Percentiles rank a stretch among this genome's conserved stretches.
Conservation (phyloP, 2,888 invertebrate genomes). For the Apotomis betuletana region DNA sequence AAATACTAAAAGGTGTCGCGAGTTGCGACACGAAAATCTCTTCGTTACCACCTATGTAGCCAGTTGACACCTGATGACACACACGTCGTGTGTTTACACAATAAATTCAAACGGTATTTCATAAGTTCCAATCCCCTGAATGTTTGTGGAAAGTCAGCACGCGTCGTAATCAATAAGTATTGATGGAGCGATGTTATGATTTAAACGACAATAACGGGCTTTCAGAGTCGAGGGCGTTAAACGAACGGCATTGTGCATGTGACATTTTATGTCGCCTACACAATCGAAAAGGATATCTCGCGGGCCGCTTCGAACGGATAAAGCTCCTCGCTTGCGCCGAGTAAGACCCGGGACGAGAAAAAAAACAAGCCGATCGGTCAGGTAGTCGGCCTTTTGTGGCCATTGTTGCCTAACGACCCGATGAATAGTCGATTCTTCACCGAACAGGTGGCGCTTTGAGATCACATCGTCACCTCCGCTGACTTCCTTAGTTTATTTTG, state of each 20-base stretch:
- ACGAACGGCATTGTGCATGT: constrained; percentile 68
- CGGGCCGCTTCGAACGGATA: constrained; percentile 55
- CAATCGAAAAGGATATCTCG: constrained; percentile 66
- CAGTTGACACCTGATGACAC: constrained; percentile 56
- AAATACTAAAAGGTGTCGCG: constrained; percentile 55
- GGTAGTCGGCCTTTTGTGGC: constrained; percentile 67
- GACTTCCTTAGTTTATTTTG: constrained; percentile 62
- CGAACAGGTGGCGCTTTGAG: constrained; percentile 69
- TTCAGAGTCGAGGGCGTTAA: constrained; percentile 58
- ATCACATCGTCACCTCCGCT: constrained; percentile 52
- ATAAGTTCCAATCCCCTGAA: constrained; percentile 56
- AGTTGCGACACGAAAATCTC: constrained; percentile 57
- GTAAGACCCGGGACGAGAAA: constrained; percentile 44
- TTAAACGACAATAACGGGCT: constrained; percentile 56
- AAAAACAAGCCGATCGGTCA: constrained; percentile 60
- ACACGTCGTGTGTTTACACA: constrained; percentile 60
- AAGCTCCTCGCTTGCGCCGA: constrained; percentile 45
- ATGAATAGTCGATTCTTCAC: constrained; percentile 58
- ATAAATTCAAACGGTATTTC: constrained; percentile 61
- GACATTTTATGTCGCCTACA: constrained; percentile 69
- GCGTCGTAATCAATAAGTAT: constrained; percentile 59
- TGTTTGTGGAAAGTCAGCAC: constrained; percentile 68
- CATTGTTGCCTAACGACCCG: constrained; percentile 76
- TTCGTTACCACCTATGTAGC: constrained; percentile 63
- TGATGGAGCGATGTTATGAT: constrained; percentile 70